Percentiles rank a stretch among this genome's conserved stretches.
Evolutionary conservation across 2,113 vertebrate genomes (phyloP).

Genomic region (human (Homo sapiens)): DNA sequence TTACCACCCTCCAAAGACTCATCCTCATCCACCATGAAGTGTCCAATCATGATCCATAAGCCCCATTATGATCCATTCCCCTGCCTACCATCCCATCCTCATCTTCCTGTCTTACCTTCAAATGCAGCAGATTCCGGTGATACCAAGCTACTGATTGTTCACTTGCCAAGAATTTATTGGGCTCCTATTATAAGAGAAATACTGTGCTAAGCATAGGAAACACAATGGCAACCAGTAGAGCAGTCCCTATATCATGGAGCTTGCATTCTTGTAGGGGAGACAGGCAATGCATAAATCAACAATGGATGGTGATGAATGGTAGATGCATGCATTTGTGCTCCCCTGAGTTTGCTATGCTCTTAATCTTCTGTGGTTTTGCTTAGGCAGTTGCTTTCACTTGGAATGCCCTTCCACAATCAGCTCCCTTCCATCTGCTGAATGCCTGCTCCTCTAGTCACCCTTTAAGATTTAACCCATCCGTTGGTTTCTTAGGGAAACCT

Average conservation of each 20-base stretch:
- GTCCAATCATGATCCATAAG: background rate
- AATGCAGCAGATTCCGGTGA: background rate
- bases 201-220: background rate
- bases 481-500: background rate
- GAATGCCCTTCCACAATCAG: background rate
- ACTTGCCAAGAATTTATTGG: background rate
- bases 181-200: background rate
- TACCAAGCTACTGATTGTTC: background rate
- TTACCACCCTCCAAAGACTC: background rate
- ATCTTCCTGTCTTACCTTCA: background rate
- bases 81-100: background rate
- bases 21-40: background rate
- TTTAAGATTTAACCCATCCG: background rate
- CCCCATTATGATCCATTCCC: rapidly evolving
- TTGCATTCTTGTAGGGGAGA: background rate
- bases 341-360: background rate
- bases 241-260: background rate
- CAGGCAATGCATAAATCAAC: background rate
- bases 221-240: background rate
- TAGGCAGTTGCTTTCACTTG: background rate
- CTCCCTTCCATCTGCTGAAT: background rate
- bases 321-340: background rate
- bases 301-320: background rate
- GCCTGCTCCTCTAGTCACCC: background rate
- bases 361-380: background rate